Evolutionary conservation across 2,113 vertebrate genomes (phyloP), one percentile per base, ranked within the genome.

Genomic region (Microcebus tavaratra): DNA sequence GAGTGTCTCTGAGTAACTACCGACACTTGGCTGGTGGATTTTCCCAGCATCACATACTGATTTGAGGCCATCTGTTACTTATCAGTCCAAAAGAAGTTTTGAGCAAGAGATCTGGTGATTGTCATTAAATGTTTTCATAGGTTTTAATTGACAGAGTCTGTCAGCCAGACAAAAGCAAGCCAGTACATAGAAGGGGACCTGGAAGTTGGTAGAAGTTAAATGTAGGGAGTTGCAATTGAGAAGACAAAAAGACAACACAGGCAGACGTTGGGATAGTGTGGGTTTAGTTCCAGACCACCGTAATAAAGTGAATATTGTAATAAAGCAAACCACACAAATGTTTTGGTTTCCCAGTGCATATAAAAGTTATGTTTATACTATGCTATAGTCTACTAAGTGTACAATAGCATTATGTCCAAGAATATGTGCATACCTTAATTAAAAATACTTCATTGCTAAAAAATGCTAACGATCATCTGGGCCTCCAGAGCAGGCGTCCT

Each of bases 1-100:
- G 81, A 90, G 48, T 96, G 67, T 97, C 96, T 98, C 97, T 75
- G 34, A 63, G 73, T 73, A 94, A 89, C 78, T 93, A 15, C 86
- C 73, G 91, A 96, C 72, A 87, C 61, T 97, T 70, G 86, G 25
- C 81, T 88, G 90, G 67, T 94, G 15, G 14, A 80, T 95, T 79
- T n/a, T 85, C 13, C 15, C 57, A 27, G 20, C 59, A 76, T 95
- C 89, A 96, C 73, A 73, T 11, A 94, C 45, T 93, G 14, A 1
- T 96, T 95, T 97, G 81, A 93, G 29, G 73, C 53, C 80, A 88
- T 95, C 79, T 95, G 63, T 82, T 92, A 63, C 34, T 83, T 81
- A 53, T 95, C 42, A 79, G 17, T 50, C 31, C 67, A 48, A 78
- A 68, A 53, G 81, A 94, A 76, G 17, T 90, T 91, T 79, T 87